A percentile compares a stretch with the other conserved stretches of the same genome.
Conservation (phyloP, 2,113 vertebrate genomes). For the Anoura caudifer region DNA sequence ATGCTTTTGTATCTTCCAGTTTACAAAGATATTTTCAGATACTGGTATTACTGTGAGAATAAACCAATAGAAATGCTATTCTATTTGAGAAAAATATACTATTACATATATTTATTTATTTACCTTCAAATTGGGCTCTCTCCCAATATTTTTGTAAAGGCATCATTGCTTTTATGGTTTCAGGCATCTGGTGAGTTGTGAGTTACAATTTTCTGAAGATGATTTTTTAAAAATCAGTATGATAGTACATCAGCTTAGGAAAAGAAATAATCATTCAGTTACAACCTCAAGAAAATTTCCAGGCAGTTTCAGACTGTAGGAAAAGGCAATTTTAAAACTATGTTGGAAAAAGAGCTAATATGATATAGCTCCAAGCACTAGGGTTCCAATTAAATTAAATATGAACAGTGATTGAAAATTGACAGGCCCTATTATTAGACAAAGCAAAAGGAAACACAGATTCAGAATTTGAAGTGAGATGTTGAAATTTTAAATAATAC, state of each 20-base stretch:
- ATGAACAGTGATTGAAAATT: background rate
- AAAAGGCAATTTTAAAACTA: constrained; percentile 27
- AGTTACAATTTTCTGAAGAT: background rate
- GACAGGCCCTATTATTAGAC: background rate
- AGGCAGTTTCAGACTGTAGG: background rate
- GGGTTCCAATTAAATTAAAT: constrained; percentile 38
- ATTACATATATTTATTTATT: background rate
- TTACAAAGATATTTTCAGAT: background rate
- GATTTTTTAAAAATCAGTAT: background rate
- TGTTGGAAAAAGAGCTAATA: constrained; percentile 13
- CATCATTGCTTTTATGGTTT: background rate
- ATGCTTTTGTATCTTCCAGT: background rate
- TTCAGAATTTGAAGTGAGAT: background rate
- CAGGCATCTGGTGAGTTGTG: background rate
- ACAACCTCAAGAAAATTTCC: background rate
- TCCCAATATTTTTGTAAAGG: background rate
- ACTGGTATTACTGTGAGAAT: background rate
- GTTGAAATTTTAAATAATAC: background rate
- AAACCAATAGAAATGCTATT: background rate
- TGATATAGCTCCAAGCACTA: background rate
- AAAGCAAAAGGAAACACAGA: background rate
- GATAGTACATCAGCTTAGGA: background rate
- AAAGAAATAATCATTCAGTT: background rate
- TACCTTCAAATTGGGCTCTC: background rate
- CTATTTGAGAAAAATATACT: background rate